Conservation (phyloP, 2,888 invertebrate genomes). For the Neoascia interrupta region DNA sequence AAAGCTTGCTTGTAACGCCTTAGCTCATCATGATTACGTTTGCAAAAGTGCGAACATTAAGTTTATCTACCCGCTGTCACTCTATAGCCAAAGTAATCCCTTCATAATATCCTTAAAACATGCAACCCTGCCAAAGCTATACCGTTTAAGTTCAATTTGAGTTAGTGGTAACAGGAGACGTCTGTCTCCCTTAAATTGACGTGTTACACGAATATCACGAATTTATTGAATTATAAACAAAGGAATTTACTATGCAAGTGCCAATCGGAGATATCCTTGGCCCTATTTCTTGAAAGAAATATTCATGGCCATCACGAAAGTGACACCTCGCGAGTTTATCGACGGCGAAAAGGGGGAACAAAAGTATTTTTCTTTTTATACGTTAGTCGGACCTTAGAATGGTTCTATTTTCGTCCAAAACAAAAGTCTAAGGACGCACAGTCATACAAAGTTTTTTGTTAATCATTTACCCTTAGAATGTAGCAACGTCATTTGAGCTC, state of each 20-base stretch:
- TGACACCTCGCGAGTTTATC: conserved; percentile 8
- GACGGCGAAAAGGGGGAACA: neutral
- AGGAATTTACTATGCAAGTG: conserved; percentile 15
- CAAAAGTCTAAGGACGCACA: neutral
- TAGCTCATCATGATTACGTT: too few relatives aligned
- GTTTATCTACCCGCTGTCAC: too few relatives aligned
- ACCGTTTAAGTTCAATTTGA: too few relatives aligned
- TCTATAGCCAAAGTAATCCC: too few relatives aligned
- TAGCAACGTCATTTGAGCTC: too few relatives aligned
- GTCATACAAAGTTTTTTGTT: conserved; percentile 10
- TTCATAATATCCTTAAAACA: neutral
- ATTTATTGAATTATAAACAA: conserved; percentile 25
- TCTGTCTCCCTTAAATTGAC: too few relatives aligned
- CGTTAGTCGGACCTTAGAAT: neutral
- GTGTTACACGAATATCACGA: conserved; percentile 8
- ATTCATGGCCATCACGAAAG: conserved; percentile 1
- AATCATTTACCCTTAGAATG: too few relatives aligned
- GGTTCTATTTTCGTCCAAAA: neutral
- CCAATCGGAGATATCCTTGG: conserved; percentile 21
- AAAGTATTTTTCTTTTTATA: neutral
- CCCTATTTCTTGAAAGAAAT: neutral
- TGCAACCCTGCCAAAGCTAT: conserved; percentile 1
- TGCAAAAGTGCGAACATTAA: too few relatives aligned
- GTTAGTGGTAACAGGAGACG: too few relatives aligned
- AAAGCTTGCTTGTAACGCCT: too few relatives aligned